Conservation (phyloP, 2,113 vertebrate genomes). For the Recurvirostra avosetta region DNA sequence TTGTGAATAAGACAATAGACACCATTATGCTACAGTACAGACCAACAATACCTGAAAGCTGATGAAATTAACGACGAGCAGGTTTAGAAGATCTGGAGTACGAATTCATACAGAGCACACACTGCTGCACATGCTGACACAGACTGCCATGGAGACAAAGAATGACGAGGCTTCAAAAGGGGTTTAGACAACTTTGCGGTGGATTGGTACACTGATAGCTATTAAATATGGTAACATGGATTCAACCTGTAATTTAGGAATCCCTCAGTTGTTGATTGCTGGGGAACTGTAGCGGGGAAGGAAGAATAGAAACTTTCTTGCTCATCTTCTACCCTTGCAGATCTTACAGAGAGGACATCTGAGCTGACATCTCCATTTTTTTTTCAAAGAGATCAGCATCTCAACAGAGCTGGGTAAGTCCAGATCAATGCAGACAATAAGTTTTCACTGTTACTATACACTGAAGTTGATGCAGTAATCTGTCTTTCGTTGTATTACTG, state of each 20-base stretch:
- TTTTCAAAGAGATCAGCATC: background rate
- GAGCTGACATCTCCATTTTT: background rate
- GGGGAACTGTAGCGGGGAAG: background rate
- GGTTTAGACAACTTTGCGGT: background rate
- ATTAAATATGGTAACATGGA: background rate
- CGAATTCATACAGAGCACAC: background rate
- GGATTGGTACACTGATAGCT: background rate
- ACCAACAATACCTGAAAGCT: background rate
- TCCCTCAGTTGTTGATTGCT: background rate
- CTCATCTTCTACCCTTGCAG: background rate
- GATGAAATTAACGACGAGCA: background rate
- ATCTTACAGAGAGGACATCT: background rate
- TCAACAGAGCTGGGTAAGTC: background rate
- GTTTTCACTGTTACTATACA: background rate
- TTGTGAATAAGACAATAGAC: background rate
- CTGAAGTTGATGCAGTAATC: background rate
- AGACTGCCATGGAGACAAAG: background rate
- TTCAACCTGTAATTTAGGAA: background rate
- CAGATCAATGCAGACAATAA: background rate
- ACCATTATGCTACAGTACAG: background rate
- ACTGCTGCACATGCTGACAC: background rate
- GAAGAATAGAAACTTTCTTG: background rate
- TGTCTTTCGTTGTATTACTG: accelerated
- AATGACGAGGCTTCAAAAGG: background rate
- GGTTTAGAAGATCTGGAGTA: background rate